These are phyloP conservation scores for Serranus cabrilla DNA, from an alignment of 2,797 vertebrate species.

Conservation along the genomic window DNA sequence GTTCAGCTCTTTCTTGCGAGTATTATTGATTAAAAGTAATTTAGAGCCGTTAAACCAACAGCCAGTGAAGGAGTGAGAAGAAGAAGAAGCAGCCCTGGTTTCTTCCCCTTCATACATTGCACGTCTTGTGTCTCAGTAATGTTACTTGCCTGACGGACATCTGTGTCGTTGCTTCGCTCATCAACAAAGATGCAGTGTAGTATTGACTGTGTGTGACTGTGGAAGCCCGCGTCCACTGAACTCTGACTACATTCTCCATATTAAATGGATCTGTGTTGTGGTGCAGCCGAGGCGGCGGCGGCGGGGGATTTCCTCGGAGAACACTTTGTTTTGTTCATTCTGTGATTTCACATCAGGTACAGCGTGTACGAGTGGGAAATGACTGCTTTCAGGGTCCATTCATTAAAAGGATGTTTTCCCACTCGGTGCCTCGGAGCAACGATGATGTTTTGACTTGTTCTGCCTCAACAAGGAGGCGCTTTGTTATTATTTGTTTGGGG, in stretches of 20 bases:
- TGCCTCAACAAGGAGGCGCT: neutral
- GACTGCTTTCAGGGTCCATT: slow-evolving; percentile 20
- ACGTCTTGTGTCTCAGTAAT: slow-evolving; percentile 1
- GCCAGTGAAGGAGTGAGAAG: neutral
- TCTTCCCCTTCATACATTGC: slow-evolving; percentile 12
- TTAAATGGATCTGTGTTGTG: slow-evolving; percentile 41
- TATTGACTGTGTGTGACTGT: slow-evolving; percentile 42
- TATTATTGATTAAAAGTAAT: neutral
- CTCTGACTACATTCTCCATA: slow-evolving; percentile 30
- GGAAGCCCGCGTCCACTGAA: slow-evolving; percentile 31
- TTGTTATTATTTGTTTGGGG: neutral
- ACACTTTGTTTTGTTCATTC: slow-evolving; percentile 53
- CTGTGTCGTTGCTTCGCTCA: slow-evolving; percentile 38
- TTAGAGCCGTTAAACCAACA: neutral
- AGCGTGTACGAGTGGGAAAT: slow-evolving; percentile 22
- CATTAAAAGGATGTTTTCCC: slow-evolving; percentile 20
- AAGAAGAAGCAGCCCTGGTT: neutral
- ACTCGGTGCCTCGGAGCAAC: neutral
- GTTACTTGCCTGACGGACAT: slow-evolving; percentile 31
- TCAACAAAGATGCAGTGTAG: slow-evolving; percentile 57
- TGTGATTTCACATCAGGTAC: slow-evolving; percentile 34
- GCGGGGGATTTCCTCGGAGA: slow-evolving; percentile 45
- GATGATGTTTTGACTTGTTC: neutral
- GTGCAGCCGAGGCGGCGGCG: slow-evolving; percentile 5
- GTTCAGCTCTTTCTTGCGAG: neutral